Evolutionary conservation across 37 sponge, comb jelly and placozoan genomes (phyloP).

Genomic region (Beroe forskalii): DNA sequence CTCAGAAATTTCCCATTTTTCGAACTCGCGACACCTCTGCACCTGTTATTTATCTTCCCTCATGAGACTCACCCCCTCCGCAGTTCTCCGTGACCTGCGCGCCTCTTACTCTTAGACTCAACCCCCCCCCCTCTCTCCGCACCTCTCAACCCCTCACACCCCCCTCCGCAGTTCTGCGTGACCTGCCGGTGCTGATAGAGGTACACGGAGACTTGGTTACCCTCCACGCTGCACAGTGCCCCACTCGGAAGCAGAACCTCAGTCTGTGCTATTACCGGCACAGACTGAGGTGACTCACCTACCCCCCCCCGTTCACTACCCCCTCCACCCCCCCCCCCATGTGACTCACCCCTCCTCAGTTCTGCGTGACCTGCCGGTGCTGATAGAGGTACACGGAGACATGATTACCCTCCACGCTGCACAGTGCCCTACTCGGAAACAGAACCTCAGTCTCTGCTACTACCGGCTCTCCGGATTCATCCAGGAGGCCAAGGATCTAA

Average conservation of each 20-base stretch:
- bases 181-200: slow-evolving; percentile 37
- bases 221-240: slow-evolving; percentile 31
- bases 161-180: slow-evolving; percentile 54
- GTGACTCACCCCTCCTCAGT: slow-evolving; percentile 22
- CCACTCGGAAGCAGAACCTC: slow-evolving; percentile 47
- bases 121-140: too few relatives aligned
- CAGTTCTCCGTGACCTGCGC: too few relatives aligned
- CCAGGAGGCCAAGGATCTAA: slow-evolving; percentile 36
- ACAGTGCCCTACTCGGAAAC: slow-evolving; percentile 50
- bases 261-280: slow-evolving; percentile 47
- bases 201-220: slow-evolving; percentile 10
- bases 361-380: slow-evolving; percentile 30
- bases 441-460: slow-evolving; percentile 55
- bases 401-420: background rate
- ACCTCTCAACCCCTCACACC: too few relatives aligned
- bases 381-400: slow-evolving; percentile 26
- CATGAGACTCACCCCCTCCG: too few relatives aligned
- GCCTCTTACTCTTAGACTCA: too few relatives aligned
- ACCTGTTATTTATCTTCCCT: too few relatives aligned
- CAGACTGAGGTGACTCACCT: too few relatives aligned
- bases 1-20: background rate
- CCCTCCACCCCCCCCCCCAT: too few relatives aligned
- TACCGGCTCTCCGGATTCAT: slow-evolving; percentile 56
- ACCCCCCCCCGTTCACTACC: too few relatives aligned
- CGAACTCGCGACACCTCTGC: background rate